phyloP scores from a whole-genome alignment of 2,113 vertebrate species.

The Micronisus gabar region DNA sequence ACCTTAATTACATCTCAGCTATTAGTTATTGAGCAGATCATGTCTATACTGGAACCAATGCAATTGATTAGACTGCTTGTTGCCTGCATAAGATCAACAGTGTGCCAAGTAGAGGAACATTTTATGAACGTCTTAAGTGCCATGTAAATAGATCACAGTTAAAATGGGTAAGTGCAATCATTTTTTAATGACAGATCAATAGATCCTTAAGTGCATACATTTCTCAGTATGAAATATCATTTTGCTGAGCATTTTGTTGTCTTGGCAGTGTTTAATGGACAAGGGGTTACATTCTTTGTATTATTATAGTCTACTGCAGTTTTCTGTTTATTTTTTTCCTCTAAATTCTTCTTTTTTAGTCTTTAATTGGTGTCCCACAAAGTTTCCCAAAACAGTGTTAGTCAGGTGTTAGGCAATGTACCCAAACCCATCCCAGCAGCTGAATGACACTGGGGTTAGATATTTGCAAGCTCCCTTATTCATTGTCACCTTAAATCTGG shows the following conservation, averaged over 20 bases:
- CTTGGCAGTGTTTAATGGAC: not conserved
- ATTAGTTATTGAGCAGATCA: not conserved
- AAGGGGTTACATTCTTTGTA: not conserved
- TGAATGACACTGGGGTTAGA: not conserved
- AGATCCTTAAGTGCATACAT: not conserved
- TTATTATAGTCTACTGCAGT: not conserved
- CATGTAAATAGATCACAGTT: not conserved
- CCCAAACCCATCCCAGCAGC: not conserved
- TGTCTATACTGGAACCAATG: not conserved
- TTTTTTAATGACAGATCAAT: not conserved
- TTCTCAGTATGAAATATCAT: not conserved
- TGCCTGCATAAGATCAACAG: accelerated
- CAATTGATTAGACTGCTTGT: not conserved
- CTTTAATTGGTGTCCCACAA: not conserved
- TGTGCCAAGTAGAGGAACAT: not conserved
- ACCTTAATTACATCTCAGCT: not conserved
- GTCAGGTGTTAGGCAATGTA: not conserved
- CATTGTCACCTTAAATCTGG: not conserved
- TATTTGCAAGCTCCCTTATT: not conserved
- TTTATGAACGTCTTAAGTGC: not conserved
- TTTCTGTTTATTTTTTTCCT: not conserved
- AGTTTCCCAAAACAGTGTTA: not conserved
- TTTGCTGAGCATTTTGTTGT: not conserved
- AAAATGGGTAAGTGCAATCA: accelerated
- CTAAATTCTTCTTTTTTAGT: not conserved